Conservation (phyloP, 1,140 invertebrate species). For the Drosophila arizonae region DNA sequence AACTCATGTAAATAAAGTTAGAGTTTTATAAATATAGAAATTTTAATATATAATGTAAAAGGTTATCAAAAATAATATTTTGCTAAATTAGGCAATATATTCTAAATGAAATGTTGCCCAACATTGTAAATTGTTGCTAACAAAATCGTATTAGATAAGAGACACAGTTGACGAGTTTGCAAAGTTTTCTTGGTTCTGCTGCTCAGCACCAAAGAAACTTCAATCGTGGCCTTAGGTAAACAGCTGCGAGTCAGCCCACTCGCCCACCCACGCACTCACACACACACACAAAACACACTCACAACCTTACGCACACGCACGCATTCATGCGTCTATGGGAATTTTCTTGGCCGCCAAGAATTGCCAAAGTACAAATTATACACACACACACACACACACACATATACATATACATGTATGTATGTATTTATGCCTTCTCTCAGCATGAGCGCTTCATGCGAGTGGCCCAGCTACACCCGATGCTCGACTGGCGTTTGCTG, state of each 20-base stretch:
- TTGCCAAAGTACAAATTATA: constrained; percentile 8
- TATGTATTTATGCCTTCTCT: constrained; percentile 14
- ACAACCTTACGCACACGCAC: neutral
- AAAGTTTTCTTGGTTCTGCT: no score
- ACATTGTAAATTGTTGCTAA: no score
- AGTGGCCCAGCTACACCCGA: neutral
- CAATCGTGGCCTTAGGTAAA: neutral
- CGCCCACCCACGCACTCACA: neutral
- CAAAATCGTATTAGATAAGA: neutral
- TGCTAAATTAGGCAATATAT: no score
- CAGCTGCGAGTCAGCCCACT: neutral
- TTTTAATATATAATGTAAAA: no score
- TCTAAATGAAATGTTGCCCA: no score
- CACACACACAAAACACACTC: no score
- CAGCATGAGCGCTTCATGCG: constrained; percentile 1
- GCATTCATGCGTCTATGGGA: neutral
- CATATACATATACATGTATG: neutral
- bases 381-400: neutral
- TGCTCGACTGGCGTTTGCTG: constrained; percentile 35
- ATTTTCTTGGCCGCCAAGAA: constrained; percentile 19
- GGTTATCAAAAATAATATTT: no score
- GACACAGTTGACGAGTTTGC: neutral
- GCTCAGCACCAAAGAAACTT: neutral
- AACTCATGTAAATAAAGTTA: no score
- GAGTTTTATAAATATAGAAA: no score